These are phyloP conservation scores for Notiomystis cincta DNA, from an alignment of 2,113 vertebrate genomes.

Conservation along the genomic window DNA sequence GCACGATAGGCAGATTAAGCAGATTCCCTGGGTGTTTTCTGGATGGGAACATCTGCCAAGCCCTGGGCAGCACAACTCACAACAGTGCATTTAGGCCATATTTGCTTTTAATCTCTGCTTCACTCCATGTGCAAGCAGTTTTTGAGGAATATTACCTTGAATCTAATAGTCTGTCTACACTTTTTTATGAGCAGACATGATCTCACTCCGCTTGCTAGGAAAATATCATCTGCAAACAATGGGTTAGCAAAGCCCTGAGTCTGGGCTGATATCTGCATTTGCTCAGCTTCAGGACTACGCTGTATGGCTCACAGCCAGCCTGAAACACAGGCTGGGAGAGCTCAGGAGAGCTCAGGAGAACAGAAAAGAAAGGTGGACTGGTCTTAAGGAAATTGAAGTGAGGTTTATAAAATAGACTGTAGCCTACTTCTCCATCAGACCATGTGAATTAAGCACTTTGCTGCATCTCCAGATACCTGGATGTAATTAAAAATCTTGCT, in stretches of 20 bases:
- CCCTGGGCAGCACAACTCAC: background rate
- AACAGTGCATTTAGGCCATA: background rate
- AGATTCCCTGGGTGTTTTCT: background rate
- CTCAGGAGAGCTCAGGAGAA: background rate
- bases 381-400: background rate
- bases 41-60: background rate
- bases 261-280: background rate
- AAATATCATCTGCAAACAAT: background rate
- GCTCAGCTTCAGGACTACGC: background rate
- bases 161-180: background rate
- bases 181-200: background rate
- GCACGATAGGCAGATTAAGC: background rate
- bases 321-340: background rate
- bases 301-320: background rate
- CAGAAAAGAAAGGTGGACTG: background rate
- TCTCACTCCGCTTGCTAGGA: background rate
- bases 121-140: background rate
- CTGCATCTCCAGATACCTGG: background rate
- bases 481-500: background rate
- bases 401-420: background rate
- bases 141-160: background rate
- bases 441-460: background rate
- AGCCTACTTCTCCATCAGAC: background rate
- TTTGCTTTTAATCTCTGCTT: conserved; percentile 31
- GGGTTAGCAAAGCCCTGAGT: background rate